These are phyloP conservation scores for Pollenia griseotomentosa DNA, from an alignment of 2,888 invertebrate genomes.

Conservation along the genomic window DNA sequence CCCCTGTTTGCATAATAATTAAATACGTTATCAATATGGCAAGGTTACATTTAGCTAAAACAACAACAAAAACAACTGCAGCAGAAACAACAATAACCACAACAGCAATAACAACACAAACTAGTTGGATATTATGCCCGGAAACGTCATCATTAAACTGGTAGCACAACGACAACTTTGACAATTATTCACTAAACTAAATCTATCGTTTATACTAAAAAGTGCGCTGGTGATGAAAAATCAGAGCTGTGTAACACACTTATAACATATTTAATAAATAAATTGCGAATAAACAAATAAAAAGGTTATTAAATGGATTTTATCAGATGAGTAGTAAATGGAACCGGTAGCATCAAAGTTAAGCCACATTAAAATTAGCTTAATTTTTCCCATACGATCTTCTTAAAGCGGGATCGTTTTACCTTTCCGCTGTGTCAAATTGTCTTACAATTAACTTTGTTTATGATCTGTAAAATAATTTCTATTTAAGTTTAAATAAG, in stretches of 20 bases:
- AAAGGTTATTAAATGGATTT: too few species aligned
- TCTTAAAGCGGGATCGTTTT: too few species aligned
- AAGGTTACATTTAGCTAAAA: constrained; percentile 69
- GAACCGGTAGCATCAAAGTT: too few species aligned
- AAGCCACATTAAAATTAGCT: too few species aligned
- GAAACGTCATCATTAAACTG: constrained; percentile 69
- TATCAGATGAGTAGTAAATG: too few species aligned
- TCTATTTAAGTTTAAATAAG: too few species aligned
- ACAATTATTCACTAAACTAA: constrained; percentile 56
- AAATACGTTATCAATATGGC: constrained; percentile 77
- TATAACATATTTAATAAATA: background rate
- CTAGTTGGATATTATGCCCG: constrained; percentile 73
- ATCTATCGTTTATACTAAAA: background rate
- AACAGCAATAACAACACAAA: constrained; percentile 56
- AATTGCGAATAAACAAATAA: background rate
- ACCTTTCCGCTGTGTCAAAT: too few species aligned
- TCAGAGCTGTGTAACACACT: constrained; percentile 50
- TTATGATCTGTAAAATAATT: too few species aligned
- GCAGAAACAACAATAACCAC: constrained; percentile 30
- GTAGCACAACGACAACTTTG: constrained; percentile 60
- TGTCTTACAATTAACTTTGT: too few species aligned
- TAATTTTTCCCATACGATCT: too few species aligned
- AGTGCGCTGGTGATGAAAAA: background rate
- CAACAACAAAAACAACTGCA: constrained; percentile 44
- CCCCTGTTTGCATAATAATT: constrained; percentile 84